Base-by-base conservation (phyloP, 2,113 vertebrate genomes). In the Lepisosteus osseus region DNA sequence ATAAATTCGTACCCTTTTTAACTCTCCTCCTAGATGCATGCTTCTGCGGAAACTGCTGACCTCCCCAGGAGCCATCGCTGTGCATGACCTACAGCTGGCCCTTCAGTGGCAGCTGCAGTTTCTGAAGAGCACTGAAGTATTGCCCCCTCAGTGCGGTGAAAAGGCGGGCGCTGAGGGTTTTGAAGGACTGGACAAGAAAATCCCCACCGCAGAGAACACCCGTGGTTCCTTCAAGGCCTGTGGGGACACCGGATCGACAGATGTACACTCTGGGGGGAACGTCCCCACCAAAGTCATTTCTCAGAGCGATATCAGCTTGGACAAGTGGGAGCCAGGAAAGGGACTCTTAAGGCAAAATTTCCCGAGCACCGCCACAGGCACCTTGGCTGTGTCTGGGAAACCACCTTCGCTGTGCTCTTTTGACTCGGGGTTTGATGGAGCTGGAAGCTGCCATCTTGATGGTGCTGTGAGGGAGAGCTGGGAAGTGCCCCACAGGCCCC, bases 61-160 rank as follows among this genome's bases (percentile, higher is more conserved):
- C 0, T 88, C 81, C 4, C 75, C 78, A 1, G 83, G 73, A 3
- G 75, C 84, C 0, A 79, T 86, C 15, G 7, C 74, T 0, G 66
- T 88, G 1, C 70, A 68, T 15, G 79, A 85, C 13, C 85, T 93
- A 2, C 85, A 91, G 79, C 42, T 80, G 15, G 86, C 88, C 6
- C 72, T 92, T 13, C 86, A 88, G 69, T 93, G 91, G 92, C 90
- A 92, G 83, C 84, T 86, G 3, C 81, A 89, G 47, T 67, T 83
- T 47, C 71, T 91, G 7, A 75, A 71, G 54, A 66, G 73, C 62
- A 61, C 55, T 0, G 9, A 51, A 7, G 42, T 0, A 8, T 41
- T 55, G 17, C 54, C 63, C 29, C 62, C 43, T 56, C 44, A 74
- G 29, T 3, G 4, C 14, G 13, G 51, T 42, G 47, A 55, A 12